A percentile compares a stretch with the other conserved stretches of the same genome.
phyloP scores from a whole-genome alignment of 2,888 invertebrate species.

The Tipula vernalis region DNA sequence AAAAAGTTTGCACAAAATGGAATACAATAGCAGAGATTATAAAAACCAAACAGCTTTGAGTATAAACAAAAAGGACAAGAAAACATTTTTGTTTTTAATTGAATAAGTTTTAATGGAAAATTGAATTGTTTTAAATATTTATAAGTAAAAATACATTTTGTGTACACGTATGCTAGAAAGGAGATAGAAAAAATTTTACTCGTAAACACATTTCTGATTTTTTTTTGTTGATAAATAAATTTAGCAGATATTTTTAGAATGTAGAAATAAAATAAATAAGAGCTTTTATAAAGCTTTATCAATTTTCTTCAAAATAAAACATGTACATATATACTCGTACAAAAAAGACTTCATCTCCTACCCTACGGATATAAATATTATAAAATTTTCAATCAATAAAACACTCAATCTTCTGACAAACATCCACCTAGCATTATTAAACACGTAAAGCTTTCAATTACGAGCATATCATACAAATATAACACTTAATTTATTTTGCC shows the following conservation, averaged over 20 bases:
- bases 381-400: background rate
- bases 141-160: background rate
- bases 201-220: background rate
- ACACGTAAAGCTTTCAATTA: background rate
- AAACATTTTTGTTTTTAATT: background rate
- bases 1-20: background rate
- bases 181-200: background rate
- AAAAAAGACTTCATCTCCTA: too few species aligned
- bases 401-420: background rate
- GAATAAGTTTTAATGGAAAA: constrained; percentile 4
- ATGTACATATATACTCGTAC: too few species aligned
- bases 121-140: background rate
- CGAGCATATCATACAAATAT: background rate
- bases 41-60: background rate
- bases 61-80: background rate
- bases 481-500: background rate
- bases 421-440: background rate
- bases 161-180: background rate
- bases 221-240: background rate
- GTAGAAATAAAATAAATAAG: too few species aligned
- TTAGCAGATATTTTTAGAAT: background rate
- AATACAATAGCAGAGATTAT: background rate
- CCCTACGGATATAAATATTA: background rate
- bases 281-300: background rate
- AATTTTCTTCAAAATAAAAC: too few species aligned